Percentiles rank a stretch among this genome's conserved stretches.
Evolutionary conservation across 2,797 vertebrate genomes (phyloP).

Genomic region (Enteromius argenteus): DNA sequence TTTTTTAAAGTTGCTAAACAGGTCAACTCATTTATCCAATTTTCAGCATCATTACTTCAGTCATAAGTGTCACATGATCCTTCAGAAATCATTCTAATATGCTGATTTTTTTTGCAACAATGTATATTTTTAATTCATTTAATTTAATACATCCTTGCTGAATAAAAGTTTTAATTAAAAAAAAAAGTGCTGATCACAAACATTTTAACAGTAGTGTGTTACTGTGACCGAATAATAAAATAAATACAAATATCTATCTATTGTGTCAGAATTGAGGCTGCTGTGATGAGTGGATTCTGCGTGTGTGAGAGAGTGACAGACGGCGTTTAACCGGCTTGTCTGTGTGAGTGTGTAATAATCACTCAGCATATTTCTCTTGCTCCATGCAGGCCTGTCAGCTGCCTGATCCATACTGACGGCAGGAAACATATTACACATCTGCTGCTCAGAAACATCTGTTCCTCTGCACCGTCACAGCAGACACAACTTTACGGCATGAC

Average conservation of each 20-base stretch:
- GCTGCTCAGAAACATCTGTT: constrained; percentile 57
- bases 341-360: constrained; percentile 39
- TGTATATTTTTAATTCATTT: no score
- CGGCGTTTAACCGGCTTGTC: constrained; percentile 26
- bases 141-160: no score
- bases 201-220: not conserved
- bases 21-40: not conserved
- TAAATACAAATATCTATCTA: constrained; percentile 10
- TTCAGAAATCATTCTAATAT: not conserved
- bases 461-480: constrained; percentile 26
- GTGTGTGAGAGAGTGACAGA: constrained; percentile 16
- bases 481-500: constrained; percentile 13
- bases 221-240: not conserved
- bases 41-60: not conserved
- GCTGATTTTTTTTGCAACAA: not conserved
- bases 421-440: constrained; percentile 55
- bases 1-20: not conserved
- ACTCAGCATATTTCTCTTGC: constrained; percentile 44
- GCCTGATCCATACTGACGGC: constrained; percentile 39
- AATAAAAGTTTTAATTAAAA: no score
- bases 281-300: constrained; percentile 17
- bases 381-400: constrained; percentile 45
- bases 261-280: constrained; percentile 2
- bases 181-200: not conserved
- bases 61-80: not conserved